Percentiles rank a stretch among this genome's conserved stretches.
These are phyloP conservation scores for Panthera tigris DNA, from an alignment of 2,113 vertebrate genomes.

Conservation along the genomic window DNA sequence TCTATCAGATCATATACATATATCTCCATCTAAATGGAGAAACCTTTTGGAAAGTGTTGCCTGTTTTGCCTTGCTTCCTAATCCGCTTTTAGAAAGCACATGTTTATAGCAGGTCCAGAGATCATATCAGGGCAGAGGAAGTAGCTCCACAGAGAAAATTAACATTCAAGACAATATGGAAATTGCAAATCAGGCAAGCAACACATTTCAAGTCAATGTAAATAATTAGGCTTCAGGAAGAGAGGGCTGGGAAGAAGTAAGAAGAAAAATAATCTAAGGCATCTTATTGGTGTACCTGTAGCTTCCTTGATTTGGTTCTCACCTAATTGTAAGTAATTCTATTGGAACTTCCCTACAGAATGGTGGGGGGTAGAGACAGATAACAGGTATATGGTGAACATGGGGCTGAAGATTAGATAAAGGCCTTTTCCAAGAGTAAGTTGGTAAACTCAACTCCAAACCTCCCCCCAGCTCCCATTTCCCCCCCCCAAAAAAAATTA, in stretches of 20 bases:
- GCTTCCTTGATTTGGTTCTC: not conserved
- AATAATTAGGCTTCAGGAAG: not conserved
- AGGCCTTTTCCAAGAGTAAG: not conserved
- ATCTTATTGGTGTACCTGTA: not conserved
- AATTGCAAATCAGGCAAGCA: not conserved
- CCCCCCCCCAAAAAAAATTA: not conserved
- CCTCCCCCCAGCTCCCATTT: no score
- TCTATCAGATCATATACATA: not conserved
- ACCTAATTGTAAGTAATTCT: not conserved
- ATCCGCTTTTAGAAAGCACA: not conserved
- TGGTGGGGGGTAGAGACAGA: not conserved
- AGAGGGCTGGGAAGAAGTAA: not conserved
- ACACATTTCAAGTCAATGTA: conserved; percentile 2
- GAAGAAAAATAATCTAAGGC: not conserved
- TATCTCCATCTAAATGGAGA: not conserved
- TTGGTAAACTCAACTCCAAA: not conserved
- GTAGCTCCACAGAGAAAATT: not conserved
- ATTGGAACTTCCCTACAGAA: not conserved
- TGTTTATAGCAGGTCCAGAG: not conserved
- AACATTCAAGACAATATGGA: not conserved
- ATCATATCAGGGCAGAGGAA: not conserved
- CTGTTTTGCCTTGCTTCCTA: not conserved
- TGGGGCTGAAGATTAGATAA: not conserved
- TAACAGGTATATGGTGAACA: not conserved
- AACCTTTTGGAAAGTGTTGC: not conserved